phyloP scores from a whole-genome alignment of 2,113 vertebrate genomes.

The Vimba vimba region DNA sequence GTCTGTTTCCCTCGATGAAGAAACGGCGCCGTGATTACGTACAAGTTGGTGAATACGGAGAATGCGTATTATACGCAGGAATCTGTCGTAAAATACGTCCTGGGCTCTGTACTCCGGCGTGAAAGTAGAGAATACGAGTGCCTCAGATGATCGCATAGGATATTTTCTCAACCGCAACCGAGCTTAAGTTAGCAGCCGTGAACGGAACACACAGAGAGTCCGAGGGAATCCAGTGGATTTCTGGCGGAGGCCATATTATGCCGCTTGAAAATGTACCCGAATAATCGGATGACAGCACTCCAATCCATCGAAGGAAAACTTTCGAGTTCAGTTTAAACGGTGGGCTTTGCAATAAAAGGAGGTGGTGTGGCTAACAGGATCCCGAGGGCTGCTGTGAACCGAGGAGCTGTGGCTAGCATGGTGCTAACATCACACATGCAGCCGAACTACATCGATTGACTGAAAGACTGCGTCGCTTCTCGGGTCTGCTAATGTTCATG shows the following conservation, averaged over 20 bases:
- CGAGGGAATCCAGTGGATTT: conserved; percentile 69
- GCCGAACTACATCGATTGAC: conserved; percentile 71
- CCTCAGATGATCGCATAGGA: conserved; percentile 69
- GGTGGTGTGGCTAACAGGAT: conserved; percentile 40
- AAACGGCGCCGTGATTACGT: conserved; percentile 19
- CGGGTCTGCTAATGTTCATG: conserved; percentile 68
- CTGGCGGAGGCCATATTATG: conserved; percentile 68
- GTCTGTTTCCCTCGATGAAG: conserved; percentile 2
- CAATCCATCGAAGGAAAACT: conserved; percentile 73
- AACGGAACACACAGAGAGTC: conserved; percentile 64
- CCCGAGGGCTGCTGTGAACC: conserved; percentile 58
- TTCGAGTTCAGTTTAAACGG: conserved; percentile 69
- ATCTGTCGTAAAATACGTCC: conserved; percentile 69
- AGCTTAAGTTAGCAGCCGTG: conserved; percentile 72
- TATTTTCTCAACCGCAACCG: conserved; percentile 66
- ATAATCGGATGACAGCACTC: conserved; percentile 71
- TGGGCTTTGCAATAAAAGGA: conserved; percentile 64
- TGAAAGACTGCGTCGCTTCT: conserved; percentile 71
- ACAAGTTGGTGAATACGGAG: conserved; percentile 58
- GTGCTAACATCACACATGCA: conserved; percentile 64
- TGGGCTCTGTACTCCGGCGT: conserved; percentile 73
- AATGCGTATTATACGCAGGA: conserved; percentile 72
- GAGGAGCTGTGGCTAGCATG: conserved; percentile 64
- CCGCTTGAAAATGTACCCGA: conserved; percentile 64
- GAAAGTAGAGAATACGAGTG: conserved; percentile 69